Conservation (phyloP, 2,888 invertebrate species). For the Drosophila infuscata region DNA sequence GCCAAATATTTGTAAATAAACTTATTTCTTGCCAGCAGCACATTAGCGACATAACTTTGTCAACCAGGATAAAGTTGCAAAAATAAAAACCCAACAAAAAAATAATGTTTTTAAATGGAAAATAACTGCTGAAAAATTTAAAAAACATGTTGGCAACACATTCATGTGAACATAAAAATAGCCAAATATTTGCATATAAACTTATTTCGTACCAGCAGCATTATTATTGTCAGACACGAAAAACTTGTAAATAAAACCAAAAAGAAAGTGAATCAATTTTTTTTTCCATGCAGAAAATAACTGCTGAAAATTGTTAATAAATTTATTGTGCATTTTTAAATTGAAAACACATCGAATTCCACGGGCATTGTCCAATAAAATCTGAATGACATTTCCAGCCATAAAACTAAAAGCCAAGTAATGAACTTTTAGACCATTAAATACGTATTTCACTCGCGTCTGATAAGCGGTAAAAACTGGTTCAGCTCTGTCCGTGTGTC, state of each 20-base stretch:
- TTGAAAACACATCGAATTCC: too few species aligned
- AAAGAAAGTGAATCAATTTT: background rate
- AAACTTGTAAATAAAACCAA: background rate
- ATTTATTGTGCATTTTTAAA: background rate
- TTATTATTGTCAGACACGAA: background rate
- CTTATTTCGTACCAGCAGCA: background rate
- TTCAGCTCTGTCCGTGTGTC: background rate
- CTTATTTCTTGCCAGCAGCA: slow-evolving; percentile 42
- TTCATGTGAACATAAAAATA: background rate
- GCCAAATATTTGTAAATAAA: slow-evolving; percentile 60
- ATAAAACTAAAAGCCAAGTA: background rate
- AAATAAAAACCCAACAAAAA: background rate
- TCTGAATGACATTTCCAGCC: background rate
- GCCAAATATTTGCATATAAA: background rate
- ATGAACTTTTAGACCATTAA: background rate
- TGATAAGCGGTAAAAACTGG: background rate
- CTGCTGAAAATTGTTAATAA: background rate
- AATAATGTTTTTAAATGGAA: background rate
- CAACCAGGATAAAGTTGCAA: slow-evolving; percentile 10
- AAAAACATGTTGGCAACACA: background rate
- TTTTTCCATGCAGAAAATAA: background rate
- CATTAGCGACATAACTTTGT: slow-evolving; percentile 51
- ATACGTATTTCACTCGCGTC: background rate
- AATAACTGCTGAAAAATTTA: background rate
- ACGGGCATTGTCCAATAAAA: background rate